A percentile compares a stretch with the other conserved stretches of the same genome.
These are phyloP conservation scores for Corynorhinus townsendii DNA, from an alignment of 2,113 vertebrate genomes.

Conservation along the genomic window DNA sequence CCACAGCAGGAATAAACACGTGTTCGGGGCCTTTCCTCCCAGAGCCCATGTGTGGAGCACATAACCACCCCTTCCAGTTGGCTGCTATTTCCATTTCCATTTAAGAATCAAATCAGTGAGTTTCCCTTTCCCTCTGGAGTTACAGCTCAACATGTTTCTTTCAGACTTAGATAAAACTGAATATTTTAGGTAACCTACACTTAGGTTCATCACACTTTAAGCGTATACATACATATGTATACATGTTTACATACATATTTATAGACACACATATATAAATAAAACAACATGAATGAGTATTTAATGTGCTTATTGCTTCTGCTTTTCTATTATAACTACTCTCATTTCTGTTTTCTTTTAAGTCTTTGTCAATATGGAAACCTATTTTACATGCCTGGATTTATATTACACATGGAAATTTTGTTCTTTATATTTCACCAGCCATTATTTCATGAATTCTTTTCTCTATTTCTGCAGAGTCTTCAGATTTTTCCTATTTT, in stretches of 20 bases:
- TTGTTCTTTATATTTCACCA: not conserved
- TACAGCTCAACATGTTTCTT: not conserved
- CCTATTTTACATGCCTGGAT: not conserved
- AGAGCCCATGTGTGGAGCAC: not conserved
- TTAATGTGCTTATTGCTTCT: not conserved
- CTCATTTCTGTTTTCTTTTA: not conserved
- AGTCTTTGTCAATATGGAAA: not conserved
- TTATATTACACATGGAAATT: not conserved
- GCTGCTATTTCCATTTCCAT: not conserved
- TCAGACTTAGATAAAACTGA: not conserved
- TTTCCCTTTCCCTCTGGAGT: not conserved
- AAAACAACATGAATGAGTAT: not conserved
- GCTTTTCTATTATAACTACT: not conserved
- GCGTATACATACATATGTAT: not conserved
- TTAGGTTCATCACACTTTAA: not conserved
- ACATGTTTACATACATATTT: not conserved
- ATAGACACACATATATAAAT: not conserved
- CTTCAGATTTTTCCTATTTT: slow-evolving; percentile 15
- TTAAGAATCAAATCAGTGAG: not conserved
- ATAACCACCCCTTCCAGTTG: not conserved
- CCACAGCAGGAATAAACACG: not conserved
- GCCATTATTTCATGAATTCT: not conserved
- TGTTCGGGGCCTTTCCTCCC: not conserved
- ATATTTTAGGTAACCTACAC: not conserved
- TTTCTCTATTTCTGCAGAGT: not conserved